Base-by-base conservation (phyloP, 2,797 vertebrate species). In the Oreochromis mossambicus region DNA sequence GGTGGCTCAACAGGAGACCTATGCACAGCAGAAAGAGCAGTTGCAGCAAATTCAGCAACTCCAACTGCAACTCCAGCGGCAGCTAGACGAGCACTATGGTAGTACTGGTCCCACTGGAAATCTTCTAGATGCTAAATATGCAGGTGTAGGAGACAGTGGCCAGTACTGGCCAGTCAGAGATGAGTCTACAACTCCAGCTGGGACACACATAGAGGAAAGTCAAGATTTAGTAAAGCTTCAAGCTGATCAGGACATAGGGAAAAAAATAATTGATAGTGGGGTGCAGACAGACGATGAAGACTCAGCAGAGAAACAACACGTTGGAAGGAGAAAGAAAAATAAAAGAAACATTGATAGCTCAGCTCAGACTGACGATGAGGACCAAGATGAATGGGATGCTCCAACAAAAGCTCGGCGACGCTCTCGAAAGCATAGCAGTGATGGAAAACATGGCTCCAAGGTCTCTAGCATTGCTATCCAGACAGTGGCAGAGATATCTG, bases 271-370 rank as follows among this genome's bases (percentile, higher is more conserved):
- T 84, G 98, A 99, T 92, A 99, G 98, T 88, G 97, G 98, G 52
- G 97, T 99, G 4, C 98, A 99, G 92, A 99, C 98, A 17, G 99
- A 99, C 77, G 99, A 99, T 61, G 98, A 99, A 95, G 98, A 99
- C 8, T 97, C 95, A 32, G 89, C 96, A 70, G 98, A 99, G 63
- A 97, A 97, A 82, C 96, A 96, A 80, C 97, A 97, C 32, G 83
- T 96, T 6, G 98, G 97, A 80, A 97, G 97, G 90, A 97, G 97
- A 90, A 97, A 97, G 82, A 98, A 96, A 93, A 94, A 83, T 81
- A 99, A 97, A 86, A 98, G 97, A 93, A 97, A 98, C 83, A 94
- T 98, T 46, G 99, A 99, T 83, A 98, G 97, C 3, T 98, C 98
- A 86, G 97, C 97, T 90, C 99, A 99, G 90, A 99, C 97, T 14